Evolutionary conservation across 2,888 invertebrate genomes (phyloP), one percentile per base, ranked within the genome.

Genomic region (Cheilosia pagana): DNA sequence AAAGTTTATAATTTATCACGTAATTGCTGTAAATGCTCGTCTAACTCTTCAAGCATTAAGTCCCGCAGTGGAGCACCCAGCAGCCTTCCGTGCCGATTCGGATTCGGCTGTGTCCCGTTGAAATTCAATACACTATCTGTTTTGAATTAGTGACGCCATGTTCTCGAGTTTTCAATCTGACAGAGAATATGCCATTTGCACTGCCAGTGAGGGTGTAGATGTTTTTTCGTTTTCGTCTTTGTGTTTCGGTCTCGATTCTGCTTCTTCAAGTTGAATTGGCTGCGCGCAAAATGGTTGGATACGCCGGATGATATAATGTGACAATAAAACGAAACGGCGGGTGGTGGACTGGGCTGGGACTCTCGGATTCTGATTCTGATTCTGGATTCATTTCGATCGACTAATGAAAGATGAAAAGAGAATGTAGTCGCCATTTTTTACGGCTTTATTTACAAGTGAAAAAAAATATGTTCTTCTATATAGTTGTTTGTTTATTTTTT

Each of bases 121-220:
- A 87, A 87, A 87, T 87, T 87, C 86, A 87, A 87, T 87, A 82
- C 77, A 74, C 48, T 86, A 87, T 87, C 87, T 87, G 87, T 83
- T 87, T 87, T 87, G 83, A 87, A 87, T 87, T 87, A 87, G 87
- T 87, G 87, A 87, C 87, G 87, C 87, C 87, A 87, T 87, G 86
- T 86, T 86, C 72, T 39, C 75, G 75, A 62, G 39, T 72, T 60
- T 86, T 78, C 75, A 71, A 67, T 65, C 82, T 75, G 82, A 86
- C 86, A 86, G 77, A 71, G 72, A 82, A 82, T 82, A 82, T 28
- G 7, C 77, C 78, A 78, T 86, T 82, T 60, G 82, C 76, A 60
- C 74, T 70, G 82, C 70, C 74, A 75, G 70, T 72, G 25, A 57
- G 48, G 75, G 65, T 65, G 67, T 62, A 39, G 19, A 35, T 55